Conservation (phyloP, 2,797 vertebrate genomes). For the Tauraco hartlaubi region DNA sequence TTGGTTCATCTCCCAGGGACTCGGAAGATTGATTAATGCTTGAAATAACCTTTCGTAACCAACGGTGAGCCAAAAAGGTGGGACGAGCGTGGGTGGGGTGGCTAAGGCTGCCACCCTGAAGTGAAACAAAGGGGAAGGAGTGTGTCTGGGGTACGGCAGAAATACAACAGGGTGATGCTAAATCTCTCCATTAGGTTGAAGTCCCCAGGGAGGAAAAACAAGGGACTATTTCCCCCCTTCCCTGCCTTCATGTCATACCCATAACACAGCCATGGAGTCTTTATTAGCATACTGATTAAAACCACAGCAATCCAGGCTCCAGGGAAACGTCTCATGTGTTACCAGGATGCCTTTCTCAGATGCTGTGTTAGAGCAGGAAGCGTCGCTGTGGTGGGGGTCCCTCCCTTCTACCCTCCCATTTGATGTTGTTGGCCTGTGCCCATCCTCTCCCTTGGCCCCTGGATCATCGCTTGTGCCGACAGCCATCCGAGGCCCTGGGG, state of each 20-base stretch:
- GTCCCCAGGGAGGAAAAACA: neutral
- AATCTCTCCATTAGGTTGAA: conserved; percentile 11
- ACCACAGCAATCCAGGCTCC: conserved; percentile 31
- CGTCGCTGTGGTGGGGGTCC: neutral
- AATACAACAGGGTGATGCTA: neutral
- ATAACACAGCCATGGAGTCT: neutral
- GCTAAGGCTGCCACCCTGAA: conserved; percentile 1
- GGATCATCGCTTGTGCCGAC: neutral
- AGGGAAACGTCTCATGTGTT: neutral
- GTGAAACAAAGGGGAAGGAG: conserved; percentile 27
- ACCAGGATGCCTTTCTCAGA: conserved; percentile 18
- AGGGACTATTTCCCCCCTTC: neutral
- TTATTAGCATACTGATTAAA: conserved; percentile 72
- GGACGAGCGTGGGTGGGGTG: neutral
- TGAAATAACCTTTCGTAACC: conserved; percentile 33
- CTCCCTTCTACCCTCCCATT: neutral
- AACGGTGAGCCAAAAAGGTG: neutral
- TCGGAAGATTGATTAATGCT: conserved; percentile 43
- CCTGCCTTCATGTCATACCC: neutral
- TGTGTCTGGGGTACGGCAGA: neutral
- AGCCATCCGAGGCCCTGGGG: neutral
- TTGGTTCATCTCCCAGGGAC: conserved; percentile 53
- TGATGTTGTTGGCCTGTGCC: neutral
- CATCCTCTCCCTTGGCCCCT: neutral
- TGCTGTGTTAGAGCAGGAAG: conserved; percentile 3